phyloP scores from a whole-genome alignment of 1,140 invertebrate genomes.

The Drosophila pandora region DNA sequence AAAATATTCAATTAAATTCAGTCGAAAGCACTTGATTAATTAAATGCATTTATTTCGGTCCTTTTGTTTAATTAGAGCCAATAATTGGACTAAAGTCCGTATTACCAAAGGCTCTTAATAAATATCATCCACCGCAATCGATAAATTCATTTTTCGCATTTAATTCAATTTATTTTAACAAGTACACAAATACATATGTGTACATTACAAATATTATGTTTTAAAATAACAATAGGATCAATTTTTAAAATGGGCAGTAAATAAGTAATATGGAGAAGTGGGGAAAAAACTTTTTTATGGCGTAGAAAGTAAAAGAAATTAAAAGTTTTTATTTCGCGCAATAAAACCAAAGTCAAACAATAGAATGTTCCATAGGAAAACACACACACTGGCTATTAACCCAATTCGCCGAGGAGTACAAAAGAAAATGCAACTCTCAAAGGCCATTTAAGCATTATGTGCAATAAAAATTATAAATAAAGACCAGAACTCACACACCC shows the following conservation, averaged over 20 bases:
- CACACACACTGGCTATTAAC: conserved; percentile 49
- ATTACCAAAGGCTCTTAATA: not conserved
- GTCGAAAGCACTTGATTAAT: not conserved
- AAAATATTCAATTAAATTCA: not conserved
- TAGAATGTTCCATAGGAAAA: conserved; percentile 11
- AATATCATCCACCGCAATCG: not conserved
- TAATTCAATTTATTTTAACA: not conserved
- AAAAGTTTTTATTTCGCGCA: conserved; percentile 24
- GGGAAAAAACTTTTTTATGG: not conserved
- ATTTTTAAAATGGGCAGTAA: not conserved
- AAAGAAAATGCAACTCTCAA: conserved; percentile 59
- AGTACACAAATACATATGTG: not conserved
- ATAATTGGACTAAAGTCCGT: not conserved
- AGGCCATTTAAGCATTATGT: conserved; percentile 62
- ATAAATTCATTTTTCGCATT: not conserved
- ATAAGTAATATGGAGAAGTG: not conserved
- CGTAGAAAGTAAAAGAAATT: conserved; percentile 16
- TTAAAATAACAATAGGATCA: not conserved
- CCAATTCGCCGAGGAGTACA: conserved; percentile 51
- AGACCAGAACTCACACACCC: conserved; percentile 7
- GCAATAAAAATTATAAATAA: conserved; percentile 69
- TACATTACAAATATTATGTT: not conserved
- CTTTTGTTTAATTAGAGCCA: not conserved
- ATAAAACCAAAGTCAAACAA: conserved; percentile 30
- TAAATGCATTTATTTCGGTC: not conserved